Evolutionary conservation across 2,888 invertebrate species (phyloP).

Genomic region (Aphidius colemani): DNA sequence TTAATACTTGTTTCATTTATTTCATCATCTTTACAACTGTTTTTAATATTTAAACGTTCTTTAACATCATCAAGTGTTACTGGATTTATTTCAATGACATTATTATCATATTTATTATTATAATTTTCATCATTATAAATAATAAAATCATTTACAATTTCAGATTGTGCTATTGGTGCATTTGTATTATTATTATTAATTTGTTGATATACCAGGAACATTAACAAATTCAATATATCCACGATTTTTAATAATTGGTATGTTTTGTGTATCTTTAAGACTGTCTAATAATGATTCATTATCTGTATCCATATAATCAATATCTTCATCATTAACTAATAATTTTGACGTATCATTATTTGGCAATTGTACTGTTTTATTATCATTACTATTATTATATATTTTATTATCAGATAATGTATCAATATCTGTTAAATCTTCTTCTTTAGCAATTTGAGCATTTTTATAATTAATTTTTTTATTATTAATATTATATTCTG

Average conservation of each 20-base stretch:
- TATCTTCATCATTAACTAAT: conserved; percentile 69
- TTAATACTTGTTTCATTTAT: conserved; percentile 58
- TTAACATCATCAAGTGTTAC: conserved; percentile 54
- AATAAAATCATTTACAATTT: conserved; percentile 49
- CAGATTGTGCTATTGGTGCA: conserved; percentile 53
- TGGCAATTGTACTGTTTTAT: conserved; percentile 35
- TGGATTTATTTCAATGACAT: conserved; percentile 54
- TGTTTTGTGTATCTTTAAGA: conserved; percentile 63
- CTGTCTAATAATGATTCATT: conserved; percentile 78
- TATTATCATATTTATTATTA: conserved; percentile 36
- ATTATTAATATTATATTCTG: conserved; percentile 67
- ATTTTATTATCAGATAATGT: conserved; percentile 51
- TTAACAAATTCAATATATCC: conserved; percentile 73
- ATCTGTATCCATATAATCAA: conserved; percentile 87
- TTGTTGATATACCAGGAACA: conserved; percentile 41
- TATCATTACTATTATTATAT: conserved; percentile 36
- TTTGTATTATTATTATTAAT: not conserved
- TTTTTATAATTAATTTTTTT: conserved; percentile 47
- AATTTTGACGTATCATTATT: conserved; percentile 52
- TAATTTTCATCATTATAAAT: conserved; percentile 43
- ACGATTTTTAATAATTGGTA: conserved; percentile 65
- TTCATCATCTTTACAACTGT: conserved; percentile 46
- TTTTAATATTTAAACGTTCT: conserved; percentile 44
- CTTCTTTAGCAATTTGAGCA: conserved; percentile 53
- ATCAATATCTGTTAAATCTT: conserved; percentile 56